phyloP scores from a whole-genome alignment of 2,888 invertebrate species.

The Euplagia quadripunctaria region DNA sequence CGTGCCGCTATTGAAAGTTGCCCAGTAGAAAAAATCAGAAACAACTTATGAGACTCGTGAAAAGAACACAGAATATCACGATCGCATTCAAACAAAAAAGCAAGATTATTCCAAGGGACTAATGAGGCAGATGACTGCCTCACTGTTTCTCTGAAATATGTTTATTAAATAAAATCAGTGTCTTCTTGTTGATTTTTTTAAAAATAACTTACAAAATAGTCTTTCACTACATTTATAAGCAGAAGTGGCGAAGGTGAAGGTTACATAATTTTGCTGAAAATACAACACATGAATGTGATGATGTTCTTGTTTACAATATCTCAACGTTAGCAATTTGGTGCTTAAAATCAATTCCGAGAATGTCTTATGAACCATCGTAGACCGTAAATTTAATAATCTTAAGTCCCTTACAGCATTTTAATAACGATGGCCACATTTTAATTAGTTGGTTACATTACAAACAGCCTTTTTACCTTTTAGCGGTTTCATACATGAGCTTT shows the following conservation, averaged over 20 bases:
- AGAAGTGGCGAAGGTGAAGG: too few relatives aligned
- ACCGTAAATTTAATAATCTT: slow-evolving; percentile 38
- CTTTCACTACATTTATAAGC: too few relatives aligned
- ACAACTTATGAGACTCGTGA: neutral
- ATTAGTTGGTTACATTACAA: slow-evolving; percentile 30
- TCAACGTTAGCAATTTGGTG: slow-evolving; percentile 32
- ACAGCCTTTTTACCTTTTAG: slow-evolving; percentile 1
- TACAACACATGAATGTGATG: too few relatives aligned
- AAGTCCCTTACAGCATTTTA: slow-evolving; percentile 36
- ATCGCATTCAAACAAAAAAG: neutral
- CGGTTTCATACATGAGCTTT: neutral
- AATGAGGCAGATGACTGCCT: too few relatives aligned
- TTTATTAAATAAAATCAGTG: too few relatives aligned
- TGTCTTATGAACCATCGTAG: slow-evolving; percentile 20
- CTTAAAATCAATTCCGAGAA: slow-evolving; percentile 32
- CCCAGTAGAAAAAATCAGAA: neutral
- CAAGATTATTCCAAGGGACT: too few relatives aligned
- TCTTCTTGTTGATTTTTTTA: too few relatives aligned
- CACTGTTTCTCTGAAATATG: too few relatives aligned
- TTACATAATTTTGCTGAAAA: too few relatives aligned
- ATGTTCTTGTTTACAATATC: neutral
- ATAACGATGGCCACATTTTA: slow-evolving; percentile 33
- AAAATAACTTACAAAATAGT: too few relatives aligned
- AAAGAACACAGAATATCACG: neutral
- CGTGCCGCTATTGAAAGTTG: neutral